Base-by-base conservation (phyloP, 1,140 invertebrate genomes). In the Conus ventricosus region DNA sequence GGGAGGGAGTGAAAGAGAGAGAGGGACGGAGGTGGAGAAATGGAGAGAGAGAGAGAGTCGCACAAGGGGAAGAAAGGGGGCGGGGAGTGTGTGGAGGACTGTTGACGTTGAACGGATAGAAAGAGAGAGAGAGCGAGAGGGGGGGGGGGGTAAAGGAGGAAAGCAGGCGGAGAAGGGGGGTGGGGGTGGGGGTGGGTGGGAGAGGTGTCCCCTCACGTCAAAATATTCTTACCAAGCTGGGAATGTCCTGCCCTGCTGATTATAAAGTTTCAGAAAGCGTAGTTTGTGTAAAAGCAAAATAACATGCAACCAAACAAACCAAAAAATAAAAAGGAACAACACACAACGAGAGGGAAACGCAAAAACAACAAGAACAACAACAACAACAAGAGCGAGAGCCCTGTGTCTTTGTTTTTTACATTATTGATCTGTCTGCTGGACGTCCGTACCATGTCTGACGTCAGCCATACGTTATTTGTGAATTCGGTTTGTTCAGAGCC, bases 21-120 rank as follows among this genome's bases (percentile, higher is more conserved):
- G 25, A 39, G 25, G 17, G 25, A 25, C n/a, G n/a, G 63, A 67
- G 84, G 60, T 1, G 63, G 63, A 57, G 39, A 85, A 5, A 60
- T 4, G 2, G n/a, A 23, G 51, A 39, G 39, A 39, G 39, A 39
- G 39, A 39, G 39, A 39, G 39, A 0, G 39, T 39, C 39, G 39
- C 39, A 51, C 25, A 53, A 51, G 23, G 23, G 82, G 82, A 23
- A 23, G 2, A 10, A 54, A 84, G 4, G 2, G 25, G 27, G 51
- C 7, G 82, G 23, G 82, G 53, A 85, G 84, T 60, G 57, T n/a
- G 25, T 55, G 84, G 57, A 67, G 84, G 57, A 57, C 23, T 60
- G 84, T 20, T 15, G 60, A 63, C 23, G 39, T 39, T 39, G 39
- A 39, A 39, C 39, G 39, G 39, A 39, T 39, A 39, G 39, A 39